These are phyloP conservation scores for Brachyalestes nurse DNA, from an alignment of 2,797 vertebrate species.

Conservation along the genomic window DNA sequence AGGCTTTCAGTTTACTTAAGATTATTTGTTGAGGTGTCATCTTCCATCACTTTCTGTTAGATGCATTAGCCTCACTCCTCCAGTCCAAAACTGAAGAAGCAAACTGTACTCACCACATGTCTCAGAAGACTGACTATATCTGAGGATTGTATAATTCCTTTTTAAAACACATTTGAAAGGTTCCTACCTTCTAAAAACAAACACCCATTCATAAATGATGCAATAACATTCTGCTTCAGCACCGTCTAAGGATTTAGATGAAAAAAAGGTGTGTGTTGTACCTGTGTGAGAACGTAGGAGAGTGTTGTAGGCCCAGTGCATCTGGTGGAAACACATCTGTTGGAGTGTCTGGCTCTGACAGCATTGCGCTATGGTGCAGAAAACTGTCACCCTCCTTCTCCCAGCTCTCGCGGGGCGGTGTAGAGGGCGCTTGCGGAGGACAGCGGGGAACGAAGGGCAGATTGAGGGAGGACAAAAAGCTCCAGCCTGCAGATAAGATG, in stretches of 20 bases:
- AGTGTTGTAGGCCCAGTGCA: conserved; percentile 56
- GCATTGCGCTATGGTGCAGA: conserved; percentile 71
- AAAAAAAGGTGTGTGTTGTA: conserved; percentile 48
- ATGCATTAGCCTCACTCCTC: no score
- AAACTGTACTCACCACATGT: no score
- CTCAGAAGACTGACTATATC: no score
- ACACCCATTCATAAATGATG: no score
- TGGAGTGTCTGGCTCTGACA: conserved; percentile 72
- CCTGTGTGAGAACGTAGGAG: conserved; percentile 73
- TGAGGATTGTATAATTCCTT: no score
- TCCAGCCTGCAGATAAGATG: conserved; percentile 65
- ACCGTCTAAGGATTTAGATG: no score
- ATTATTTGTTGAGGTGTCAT: no score
- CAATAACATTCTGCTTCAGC: no score
- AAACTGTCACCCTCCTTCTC: conserved; percentile 70
- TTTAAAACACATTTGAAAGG: no score
- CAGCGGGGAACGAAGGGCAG: conserved; percentile 65
- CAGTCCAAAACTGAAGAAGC: no score
- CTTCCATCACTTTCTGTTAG: no score
- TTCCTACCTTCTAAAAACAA: no score
- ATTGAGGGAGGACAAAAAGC: conserved; percentile 68
- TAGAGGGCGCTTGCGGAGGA: conserved; percentile 68
- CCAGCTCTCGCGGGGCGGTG: conserved; percentile 78
- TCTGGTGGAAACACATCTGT: conserved; percentile 69
- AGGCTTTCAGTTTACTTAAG: neutral